A percentile compares a stretch with the other conserved stretches of the same genome.
These are phyloP conservation scores for Spodoptera exigua DNA, from an alignment of 2,888 invertebrate genomes.

Conservation along the genomic window DNA sequence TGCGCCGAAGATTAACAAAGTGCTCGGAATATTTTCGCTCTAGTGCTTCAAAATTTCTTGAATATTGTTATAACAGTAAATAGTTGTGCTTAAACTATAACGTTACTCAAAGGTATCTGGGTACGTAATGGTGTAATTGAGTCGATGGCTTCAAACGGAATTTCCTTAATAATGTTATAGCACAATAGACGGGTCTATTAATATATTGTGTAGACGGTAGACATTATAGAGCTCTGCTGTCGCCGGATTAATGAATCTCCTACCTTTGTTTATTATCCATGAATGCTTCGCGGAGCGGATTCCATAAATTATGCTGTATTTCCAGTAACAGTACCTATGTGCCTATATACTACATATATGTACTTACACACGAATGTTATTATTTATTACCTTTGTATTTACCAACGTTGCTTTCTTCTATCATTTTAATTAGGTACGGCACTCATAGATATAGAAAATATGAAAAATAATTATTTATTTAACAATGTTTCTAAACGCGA, in stretches of 20 bases:
- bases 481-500: no score
- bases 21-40: slow-evolving; percentile 52
- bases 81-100: slow-evolving; percentile 20
- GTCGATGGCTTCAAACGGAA: slow-evolving; percentile 45
- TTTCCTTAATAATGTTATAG: slow-evolving; percentile 55
- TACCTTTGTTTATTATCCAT: slow-evolving; percentile 61
- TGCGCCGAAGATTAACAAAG: no score
- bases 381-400: slow-evolving; percentile 9
- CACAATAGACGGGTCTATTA: slow-evolving; percentile 51
- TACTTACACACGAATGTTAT: slow-evolving; percentile 32
- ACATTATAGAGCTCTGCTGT: slow-evolving; percentile 48
- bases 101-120: slow-evolving; percentile 30
- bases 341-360: no score
- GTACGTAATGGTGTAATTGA: slow-evolving; percentile 45
- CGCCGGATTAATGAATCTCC: slow-evolving; percentile 60
- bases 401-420: background rate
- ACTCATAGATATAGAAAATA: no score
- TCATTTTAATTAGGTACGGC: background rate
- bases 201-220: slow-evolving; percentile 49
- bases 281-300: slow-evolving; percentile 54
- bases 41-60: no score
- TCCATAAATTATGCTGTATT: slow-evolving; percentile 54
- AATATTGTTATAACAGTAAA: no score
- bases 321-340: slow-evolving; percentile 16
- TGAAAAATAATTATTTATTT: no score